A percentile compares a stretch with the other conserved stretches of the same genome.
Conservation (phyloP, 2,797 vertebrate genomes). For the Staurois parvus region DNA sequence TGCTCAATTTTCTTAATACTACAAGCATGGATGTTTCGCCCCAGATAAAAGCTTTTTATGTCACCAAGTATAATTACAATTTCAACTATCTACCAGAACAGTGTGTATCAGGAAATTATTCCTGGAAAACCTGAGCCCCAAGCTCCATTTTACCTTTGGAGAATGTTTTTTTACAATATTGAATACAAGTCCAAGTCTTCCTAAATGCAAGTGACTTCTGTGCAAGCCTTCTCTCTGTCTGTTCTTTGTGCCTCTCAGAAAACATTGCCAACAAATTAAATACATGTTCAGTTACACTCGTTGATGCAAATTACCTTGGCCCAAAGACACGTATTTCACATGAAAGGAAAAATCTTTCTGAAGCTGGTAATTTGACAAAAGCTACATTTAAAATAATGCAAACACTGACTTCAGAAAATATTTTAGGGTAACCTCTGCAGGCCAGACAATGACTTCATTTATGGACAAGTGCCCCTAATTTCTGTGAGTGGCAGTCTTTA, state of each 20-base stretch:
- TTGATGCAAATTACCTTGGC: conserved; percentile 45
- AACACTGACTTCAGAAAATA: conserved; percentile 13
- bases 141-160: background rate
- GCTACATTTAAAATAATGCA: background rate
- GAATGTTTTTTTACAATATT: background rate
- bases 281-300: conserved; percentile 30
- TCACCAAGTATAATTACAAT: conserved; percentile 8
- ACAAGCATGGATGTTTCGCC: background rate
- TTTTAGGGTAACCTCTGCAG: background rate
- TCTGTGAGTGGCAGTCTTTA: background rate
- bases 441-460: conserved; percentile 53
- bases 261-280: conserved; percentile 41
- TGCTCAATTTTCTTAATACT: background rate
- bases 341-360: conserved; percentile 41
- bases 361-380: conserved; percentile 4
- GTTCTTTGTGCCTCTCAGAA: conserved; percentile 1
- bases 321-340: conserved; percentile 34
- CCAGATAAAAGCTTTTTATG: background rate
- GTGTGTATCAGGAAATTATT: background rate
- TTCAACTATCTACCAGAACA: conserved; percentile 4
- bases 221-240: background rate
- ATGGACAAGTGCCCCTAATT: conserved; percentile 35
- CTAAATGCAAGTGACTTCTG: conserved; percentile 7
- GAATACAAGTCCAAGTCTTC: background rate
- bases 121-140: background rate